Evolutionary conservation across 2,113 vertebrate genomes (phyloP).

Genomic region (Trogon surrucura): DNA sequence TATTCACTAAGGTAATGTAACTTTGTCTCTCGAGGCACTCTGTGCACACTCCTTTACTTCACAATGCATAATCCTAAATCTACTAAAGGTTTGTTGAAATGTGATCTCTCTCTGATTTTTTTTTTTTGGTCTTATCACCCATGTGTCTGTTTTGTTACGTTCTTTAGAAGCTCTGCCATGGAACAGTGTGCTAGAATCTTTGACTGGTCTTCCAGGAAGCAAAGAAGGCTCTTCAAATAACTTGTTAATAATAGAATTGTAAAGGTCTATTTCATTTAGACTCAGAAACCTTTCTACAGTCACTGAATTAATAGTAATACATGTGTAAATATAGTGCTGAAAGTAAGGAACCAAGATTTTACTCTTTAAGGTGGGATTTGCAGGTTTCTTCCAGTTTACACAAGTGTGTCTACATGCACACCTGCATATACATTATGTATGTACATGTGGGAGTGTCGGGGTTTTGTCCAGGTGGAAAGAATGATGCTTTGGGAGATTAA

Average conservation of each 20-base stretch:
- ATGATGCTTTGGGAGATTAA: neutral
- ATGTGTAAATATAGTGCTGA: neutral
- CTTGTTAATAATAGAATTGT: neutral
- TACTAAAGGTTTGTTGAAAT: neutral
- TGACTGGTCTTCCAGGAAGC: neutral
- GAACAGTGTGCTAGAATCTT: neutral
- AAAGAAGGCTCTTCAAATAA: neutral
- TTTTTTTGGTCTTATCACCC: neutral
- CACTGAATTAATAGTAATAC: neutral
- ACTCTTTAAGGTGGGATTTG: neutral
- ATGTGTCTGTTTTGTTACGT: neutral
- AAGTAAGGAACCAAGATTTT: neutral
- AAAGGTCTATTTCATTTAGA: neutral
- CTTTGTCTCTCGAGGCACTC: neutral
- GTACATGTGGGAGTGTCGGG: neutral
- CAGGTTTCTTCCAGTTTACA: neutral
- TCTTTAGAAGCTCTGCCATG: neutral
- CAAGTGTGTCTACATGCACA: neutral
- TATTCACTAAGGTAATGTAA: neutral
- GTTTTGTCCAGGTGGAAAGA: neutral
- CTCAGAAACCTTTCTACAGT: neutral
- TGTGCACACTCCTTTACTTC: neutral
- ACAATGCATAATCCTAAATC: neutral
- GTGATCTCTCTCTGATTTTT: neutral
- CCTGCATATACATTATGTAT: neutral